Evolutionary conservation across 2,113 vertebrate species (phyloP), one percentile per base, ranked within the genome.

Genomic region (Xyrauchen texanus): DNA sequence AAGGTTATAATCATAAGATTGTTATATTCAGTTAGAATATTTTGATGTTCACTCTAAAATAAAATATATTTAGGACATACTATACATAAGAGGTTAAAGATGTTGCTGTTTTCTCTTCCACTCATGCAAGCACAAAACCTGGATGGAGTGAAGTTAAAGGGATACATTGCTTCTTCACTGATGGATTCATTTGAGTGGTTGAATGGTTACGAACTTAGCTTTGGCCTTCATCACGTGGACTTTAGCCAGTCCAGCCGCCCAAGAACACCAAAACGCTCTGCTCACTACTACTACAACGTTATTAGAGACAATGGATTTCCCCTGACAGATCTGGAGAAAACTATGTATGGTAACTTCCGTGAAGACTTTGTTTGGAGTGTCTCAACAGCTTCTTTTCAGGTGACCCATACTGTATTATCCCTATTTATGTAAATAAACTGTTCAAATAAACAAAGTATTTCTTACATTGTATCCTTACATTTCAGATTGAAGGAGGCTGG

Each of bases 161-260:
- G 96, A 34, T 99, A 95, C 80, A 82, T 85, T 0, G 92, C 90
- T 6, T 88, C 92, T 88, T 94, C 96, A 60, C 88, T 99, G 6
- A 93, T 98, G 96, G 98, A 99, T 86, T 89, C 44, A 16, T 99
- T 99, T 89, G 97, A 98, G 85, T 99, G 98, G 98, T 61, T 93
- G 8, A n/a, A 86, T 16, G 97, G 96, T 42, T 97, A 97, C 84
- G 93, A 82, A 0, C 47, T 95, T 55, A 94, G 89, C 73, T 98
- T 94, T 87, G 98, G 98, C 5, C 76, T 99, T 46, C 91, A 97
- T 84, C 93, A 95, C 4, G 92, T 99, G 7, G 93, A 98, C 83
- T 99, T 99, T 79, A 81, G 68, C 10, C 68, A 94, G 7, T 83
- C 82, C 16, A 92, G 82, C 70, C 90, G 93, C 4, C 92, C 96